Base-by-base conservation (phyloP, 2,113 vertebrate genomes). In the Marmota monax region DNA sequence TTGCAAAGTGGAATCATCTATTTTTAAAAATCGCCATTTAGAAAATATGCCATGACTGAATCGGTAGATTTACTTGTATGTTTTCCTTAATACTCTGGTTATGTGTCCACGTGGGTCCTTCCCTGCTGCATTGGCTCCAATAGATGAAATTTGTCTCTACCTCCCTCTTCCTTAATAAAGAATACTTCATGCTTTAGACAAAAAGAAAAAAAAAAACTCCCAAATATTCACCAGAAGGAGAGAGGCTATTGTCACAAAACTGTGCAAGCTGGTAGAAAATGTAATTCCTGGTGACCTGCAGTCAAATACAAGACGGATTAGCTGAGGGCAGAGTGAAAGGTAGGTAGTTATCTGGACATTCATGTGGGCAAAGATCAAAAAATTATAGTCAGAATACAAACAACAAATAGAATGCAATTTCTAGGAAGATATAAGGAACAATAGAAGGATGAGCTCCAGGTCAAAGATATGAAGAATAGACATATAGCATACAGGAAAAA, bases 1-100 rank as follows among this genome's bases (percentile, higher is more conserved):
- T 78, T 79, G 48, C 65, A 70, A 85, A 51, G 70, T 37, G 3
- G 25, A 76, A 72, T 14, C 5, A 29, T 22, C 42, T 34, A 34
- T 8, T 56, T 91, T 88, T 86, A 45, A 93, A 93, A 94, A 78
- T 25, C 7, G 32, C 1, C 48, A 27, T 51, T 93, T 92, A 58
- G 12, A 79, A 95, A 95, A 65, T 91, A 48, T 51, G 14, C 42
- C 9, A 2, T 20, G 37, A 79, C 0, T 29, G 34, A 77, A 80
- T 14, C 11, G 3, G 29, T 2, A 67, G n/a, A 58, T 39, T 69
- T 34, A 9, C 85, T 45, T 25, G 25, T 27, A 1, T 17, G 37
- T 45, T 27, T 22, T 45, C 29, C 42, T 34, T 27, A 88, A 23
- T 4, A 61, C 32, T 84, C 42, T 72, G 32, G 1, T n/a, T 82